Evolutionary conservation across 37 sponge, comb jelly and placozoan species (phyloP).

Genomic region (Petrosia ficiformis): DNA sequence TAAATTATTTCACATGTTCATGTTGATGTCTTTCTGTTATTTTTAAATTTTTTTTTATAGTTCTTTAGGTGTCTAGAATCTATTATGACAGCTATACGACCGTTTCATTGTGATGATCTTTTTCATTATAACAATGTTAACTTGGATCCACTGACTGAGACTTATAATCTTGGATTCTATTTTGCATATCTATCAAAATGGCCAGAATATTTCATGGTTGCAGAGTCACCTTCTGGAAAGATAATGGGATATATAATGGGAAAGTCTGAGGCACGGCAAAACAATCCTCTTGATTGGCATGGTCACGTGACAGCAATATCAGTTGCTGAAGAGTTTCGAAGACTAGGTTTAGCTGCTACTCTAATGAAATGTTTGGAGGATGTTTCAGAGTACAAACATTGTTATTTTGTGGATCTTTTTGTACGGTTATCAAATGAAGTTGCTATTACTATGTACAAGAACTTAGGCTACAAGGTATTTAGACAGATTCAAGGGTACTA

Average conservation of each 20-base stretch:
- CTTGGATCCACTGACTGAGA: conserved; percentile 93
- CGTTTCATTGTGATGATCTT: conserved; percentile 81
- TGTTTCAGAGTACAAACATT: conserved; percentile 84
- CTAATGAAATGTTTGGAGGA: conserved; percentile 88
- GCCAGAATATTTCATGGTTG: conserved; percentile 94
- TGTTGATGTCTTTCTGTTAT: no score
- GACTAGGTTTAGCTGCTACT: conserved; percentile 86
- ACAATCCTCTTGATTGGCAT: conserved; percentile 86
- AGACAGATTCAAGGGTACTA: conserved; percentile 84
- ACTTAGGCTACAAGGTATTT: conserved; percentile 88
- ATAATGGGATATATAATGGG: conserved; percentile 98
- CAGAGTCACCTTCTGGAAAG: conserved; percentile 84
- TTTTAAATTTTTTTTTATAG: no score
- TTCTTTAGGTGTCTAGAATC: neutral
- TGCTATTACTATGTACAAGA: conserved; percentile 91
- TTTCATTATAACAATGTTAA: conserved; percentile 86
- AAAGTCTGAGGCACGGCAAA: conserved; percentile 72
- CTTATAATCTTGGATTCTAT: conserved; percentile 86
- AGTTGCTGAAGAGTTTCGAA: conserved; percentile 79
- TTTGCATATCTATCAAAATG: conserved; percentile 81
- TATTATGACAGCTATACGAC: conserved; percentile 80
- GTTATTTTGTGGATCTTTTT: conserved; percentile 95
- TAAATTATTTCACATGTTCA: no score
- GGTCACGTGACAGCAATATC: conserved; percentile 98
- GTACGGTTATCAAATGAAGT: conserved; percentile 88